phyloP scores from a whole-genome alignment of 2,888 invertebrate species.

The Andrena hattorfiana region DNA sequence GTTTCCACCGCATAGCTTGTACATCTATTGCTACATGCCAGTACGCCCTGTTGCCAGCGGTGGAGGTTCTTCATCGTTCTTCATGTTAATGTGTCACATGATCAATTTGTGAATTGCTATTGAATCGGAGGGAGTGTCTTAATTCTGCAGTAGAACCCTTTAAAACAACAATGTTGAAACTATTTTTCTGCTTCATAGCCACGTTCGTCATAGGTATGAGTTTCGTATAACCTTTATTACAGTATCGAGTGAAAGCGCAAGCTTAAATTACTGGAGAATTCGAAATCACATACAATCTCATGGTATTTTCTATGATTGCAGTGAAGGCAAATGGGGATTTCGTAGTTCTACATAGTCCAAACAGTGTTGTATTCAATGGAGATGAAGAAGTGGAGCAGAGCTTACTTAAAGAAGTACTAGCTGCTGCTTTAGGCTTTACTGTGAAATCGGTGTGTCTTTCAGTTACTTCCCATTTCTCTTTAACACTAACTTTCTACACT shows the following conservation, averaged over 20 bases:
- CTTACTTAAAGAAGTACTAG: conserved; percentile 89
- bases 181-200: conserved; percentile 53
- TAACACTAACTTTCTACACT: not conserved
- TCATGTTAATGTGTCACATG: conserved; percentile 58
- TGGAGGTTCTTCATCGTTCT: conserved; percentile 3
- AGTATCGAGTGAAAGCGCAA: not conserved
- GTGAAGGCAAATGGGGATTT: conserved; percentile 89
- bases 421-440: conserved; percentile 90
- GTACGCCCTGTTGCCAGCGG: conserved; percentile 16
- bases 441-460: conserved; percentile 87
- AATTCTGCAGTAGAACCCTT: conserved; percentile 47
- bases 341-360: conserved; percentile 89
- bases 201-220: conserved; percentile 64
- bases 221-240: not conserved
- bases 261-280: not conserved
- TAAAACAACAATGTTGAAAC: conserved; percentile 66
- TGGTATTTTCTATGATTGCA: conserved; percentile 65
- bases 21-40: too few relatives aligned
- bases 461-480: not conserved
- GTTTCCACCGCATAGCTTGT: not conserved
- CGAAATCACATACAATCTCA: not conserved
- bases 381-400: conserved; percentile 88
- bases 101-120: conserved; percentile 64
- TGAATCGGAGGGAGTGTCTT: conserved; percentile 67
- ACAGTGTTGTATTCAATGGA: conserved; percentile 89